A percentile compares a stretch with the other conserved stretches of the same genome.
phyloP scores from a whole-genome alignment of 2,113 vertebrate genomes.

The Elachura formosa region DNA sequence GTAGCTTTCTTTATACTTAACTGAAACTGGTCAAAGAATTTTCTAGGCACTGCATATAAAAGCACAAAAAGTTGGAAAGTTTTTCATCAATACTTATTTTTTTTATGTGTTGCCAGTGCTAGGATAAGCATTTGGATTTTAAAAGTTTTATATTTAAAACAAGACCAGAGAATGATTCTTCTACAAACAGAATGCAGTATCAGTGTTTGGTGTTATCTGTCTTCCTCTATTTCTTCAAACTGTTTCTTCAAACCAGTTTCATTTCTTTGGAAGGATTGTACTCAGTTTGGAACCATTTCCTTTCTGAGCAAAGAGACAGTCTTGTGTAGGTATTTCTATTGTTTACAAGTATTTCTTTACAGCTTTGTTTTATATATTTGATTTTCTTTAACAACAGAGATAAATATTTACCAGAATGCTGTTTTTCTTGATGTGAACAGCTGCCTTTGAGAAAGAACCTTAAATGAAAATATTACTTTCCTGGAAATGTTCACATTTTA shows the following conservation, averaged over 20 bases:
- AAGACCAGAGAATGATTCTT: neutral
- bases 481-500: neutral
- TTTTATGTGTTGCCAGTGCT: neutral
- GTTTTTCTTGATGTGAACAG: neutral
- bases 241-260: neutral
- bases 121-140: neutral
- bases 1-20: neutral
- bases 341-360: neutral
- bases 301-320: neutral
- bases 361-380: neutral
- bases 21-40: neutral
- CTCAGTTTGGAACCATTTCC: neutral
- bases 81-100: neutral
- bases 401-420: neutral
- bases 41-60: neutral
- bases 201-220: neutral
- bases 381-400: neutral
- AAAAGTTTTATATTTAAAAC: neutral
- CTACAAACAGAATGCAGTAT: neutral
- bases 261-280: neutral
- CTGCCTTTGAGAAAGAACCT: neutral
- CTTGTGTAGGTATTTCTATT: neutral
- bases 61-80: neutral
- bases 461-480: neutral
- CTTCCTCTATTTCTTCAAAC: neutral